Conservation (phyloP, 2,888 invertebrate species). For the Phyllotreta cruciferae region DNA sequence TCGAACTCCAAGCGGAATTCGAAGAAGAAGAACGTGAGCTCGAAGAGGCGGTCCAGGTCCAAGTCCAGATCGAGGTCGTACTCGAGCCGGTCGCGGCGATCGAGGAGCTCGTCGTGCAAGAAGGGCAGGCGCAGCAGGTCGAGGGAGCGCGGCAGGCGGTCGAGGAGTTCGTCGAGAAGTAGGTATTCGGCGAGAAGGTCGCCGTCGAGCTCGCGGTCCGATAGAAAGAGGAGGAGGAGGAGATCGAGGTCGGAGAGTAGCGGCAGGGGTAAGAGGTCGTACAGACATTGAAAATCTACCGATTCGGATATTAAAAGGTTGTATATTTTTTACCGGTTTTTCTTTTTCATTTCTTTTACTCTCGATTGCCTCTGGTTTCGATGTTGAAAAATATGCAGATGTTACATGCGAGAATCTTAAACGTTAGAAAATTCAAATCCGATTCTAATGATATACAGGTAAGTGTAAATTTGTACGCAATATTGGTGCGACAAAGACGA, state of each 20-base stretch:
- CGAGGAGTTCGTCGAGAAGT: slow-evolving; percentile 40
- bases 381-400: slow-evolving; percentile 33
- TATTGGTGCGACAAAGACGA: no score
- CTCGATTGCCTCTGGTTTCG: neutral
- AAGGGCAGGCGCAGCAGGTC: slow-evolving; percentile 41
- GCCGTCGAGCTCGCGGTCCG: slow-evolving; percentile 37
- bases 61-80: slow-evolving; percentile 41
- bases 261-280: slow-evolving; percentile 51
- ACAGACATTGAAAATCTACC: slow-evolving; percentile 42
- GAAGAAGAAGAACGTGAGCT: slow-evolving; percentile 31
- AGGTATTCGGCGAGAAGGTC: slow-evolving; percentile 32
- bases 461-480: no score
- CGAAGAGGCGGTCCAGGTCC: slow-evolving; percentile 26
- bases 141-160: slow-evolving; percentile 35
- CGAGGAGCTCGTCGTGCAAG: slow-evolving; percentile 39
- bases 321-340: slow-evolving; percentile 38
- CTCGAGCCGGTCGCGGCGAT: slow-evolving; percentile 35
- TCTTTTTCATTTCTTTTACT: no score
- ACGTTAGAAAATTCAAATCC: no score
- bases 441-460: no score
- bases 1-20: slow-evolving; percentile 32
- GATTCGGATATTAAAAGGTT: slow-evolving; percentile 37
- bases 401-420: no score
- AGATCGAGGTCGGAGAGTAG: slow-evolving; percentile 41
- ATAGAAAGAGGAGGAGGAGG: slow-evolving; percentile 36